A percentile compares a stretch with the other conserved stretches of the same genome.
These are phyloP conservation scores for Labrus mixtus DNA, from an alignment of 2,113 vertebrate genomes.

Conservation along the genomic window DNA sequence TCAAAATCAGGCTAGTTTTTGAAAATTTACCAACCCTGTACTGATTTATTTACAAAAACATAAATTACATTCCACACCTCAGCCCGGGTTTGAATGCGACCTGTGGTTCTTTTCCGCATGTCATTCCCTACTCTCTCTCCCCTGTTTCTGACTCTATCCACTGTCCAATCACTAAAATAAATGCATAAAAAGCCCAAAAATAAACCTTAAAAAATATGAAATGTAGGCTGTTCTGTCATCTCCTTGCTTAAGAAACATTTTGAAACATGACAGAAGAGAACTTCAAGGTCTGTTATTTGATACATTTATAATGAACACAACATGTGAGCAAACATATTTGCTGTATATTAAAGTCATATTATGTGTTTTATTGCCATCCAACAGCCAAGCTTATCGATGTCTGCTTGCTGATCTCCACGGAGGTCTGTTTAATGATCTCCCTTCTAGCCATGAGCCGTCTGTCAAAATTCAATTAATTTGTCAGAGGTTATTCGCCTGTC, in stretches of 20 bases:
- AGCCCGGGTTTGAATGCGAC: too few relatives aligned
- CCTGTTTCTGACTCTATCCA: too few relatives aligned
- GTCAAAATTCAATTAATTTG: slow-evolving; percentile 82
- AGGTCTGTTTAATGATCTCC: slow-evolving; percentile 51
- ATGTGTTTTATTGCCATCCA: slow-evolving; percentile 52
- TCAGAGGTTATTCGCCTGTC: slow-evolving; percentile 74
- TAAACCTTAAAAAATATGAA: too few relatives aligned
- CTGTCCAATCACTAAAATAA: too few relatives aligned
- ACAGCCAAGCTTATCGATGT: slow-evolving; percentile 47
- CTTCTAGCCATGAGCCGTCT: slow-evolving; percentile 53
- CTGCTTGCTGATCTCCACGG: slow-evolving; percentile 39
- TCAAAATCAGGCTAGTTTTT: too few relatives aligned
- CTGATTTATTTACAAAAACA: too few relatives aligned
- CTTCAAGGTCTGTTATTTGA: not conserved
- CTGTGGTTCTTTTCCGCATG: too few relatives aligned
- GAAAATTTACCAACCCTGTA: too few relatives aligned
- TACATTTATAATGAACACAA: slow-evolving; percentile 6
- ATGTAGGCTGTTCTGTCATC: not conserved
- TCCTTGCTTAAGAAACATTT: not conserved
- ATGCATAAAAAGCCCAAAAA: too few relatives aligned
- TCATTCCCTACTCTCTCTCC: too few relatives aligned
- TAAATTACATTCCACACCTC: too few relatives aligned
- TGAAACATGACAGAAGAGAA: not conserved
- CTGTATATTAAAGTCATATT: slow-evolving; percentile 28
- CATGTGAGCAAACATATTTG: slow-evolving; percentile 45